Base-by-base conservation (phyloP, 2,113 vertebrate genomes). In the Brachypodius melanocephalos region DNA sequence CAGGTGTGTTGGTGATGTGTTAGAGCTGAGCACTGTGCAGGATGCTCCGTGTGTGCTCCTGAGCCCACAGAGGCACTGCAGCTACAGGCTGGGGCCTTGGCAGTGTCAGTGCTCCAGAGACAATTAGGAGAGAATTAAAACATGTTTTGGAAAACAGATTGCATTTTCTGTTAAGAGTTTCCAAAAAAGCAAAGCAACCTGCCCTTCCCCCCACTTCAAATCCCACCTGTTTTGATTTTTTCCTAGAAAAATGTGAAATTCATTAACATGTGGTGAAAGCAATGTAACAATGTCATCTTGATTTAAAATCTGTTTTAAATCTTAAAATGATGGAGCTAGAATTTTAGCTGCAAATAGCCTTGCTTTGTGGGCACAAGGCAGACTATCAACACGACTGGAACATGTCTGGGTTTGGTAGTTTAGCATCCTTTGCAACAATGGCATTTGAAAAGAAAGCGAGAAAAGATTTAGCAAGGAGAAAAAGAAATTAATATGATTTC, bases 251-350 rank as follows among this genome's bases (percentile, higher is more conserved):
- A 97, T 78, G 79, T 96, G 95, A 95, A 93, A 94, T 93, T 90
- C 89, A 94, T 97, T 97, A 96, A 91, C 79, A 81, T 96, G 90
- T 96, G 94, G 88, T 93, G 88, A 95, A 96, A 91, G 90, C 75
- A 95, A 83, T 86, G 85, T 74, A 93, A 66, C 2, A 17, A 90
- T 29, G 48, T 95, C 92, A 93, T 95, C 82, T 86, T 94, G 95
- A 88, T 95, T 96, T 91, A 88, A 96, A 95, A 95, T 96, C 85
- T 97, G 92, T 77, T 96, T 96, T 91, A 95, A 96, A 97, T 94
- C 88, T 88, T 90, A 68, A 86, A 90, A 90, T 26, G 52, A 63
- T 10, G 48, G 73, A 88, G 79, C 61, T 73, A 92, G 83, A 84
- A 93, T 86, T 72, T 61, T 49, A 72, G 73, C 85, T 86, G 82